These are phyloP conservation scores for Melopsittacus undulatus DNA, from an alignment of 2,797 vertebrate genomes.

Conservation along the genomic window DNA sequence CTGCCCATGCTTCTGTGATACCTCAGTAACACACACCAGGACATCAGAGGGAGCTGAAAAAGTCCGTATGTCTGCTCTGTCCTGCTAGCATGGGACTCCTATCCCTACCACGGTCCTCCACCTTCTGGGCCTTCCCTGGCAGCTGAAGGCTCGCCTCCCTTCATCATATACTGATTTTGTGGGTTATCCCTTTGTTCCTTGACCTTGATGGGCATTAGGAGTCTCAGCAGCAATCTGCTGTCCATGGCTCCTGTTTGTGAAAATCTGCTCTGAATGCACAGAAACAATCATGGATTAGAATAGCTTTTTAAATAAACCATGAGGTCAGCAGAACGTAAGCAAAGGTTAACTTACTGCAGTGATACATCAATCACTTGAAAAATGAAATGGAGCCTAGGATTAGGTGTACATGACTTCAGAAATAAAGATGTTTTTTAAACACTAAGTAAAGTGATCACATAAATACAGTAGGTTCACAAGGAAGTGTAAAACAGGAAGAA, in stretches of 20 bases:
- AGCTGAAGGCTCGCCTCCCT: background rate
- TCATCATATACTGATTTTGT: background rate
- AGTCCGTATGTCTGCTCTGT: background rate
- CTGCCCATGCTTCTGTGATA: accelerated
- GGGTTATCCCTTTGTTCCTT: background rate
- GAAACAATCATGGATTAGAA: background rate
- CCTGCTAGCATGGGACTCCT: background rate
- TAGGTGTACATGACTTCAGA: background rate
- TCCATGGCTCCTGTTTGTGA: background rate
- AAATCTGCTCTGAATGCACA: background rate
- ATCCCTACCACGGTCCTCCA: no score
- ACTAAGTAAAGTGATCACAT: background rate
- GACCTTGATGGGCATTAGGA: background rate
- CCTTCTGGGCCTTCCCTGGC: background rate
- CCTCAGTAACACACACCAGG: background rate
- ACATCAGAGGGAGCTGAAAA: background rate
- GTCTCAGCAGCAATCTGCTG: background rate
- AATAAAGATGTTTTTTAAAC: background rate
- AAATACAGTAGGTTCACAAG: background rate
- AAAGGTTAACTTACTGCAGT: background rate
- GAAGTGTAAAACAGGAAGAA: background rate
- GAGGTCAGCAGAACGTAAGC: background rate
- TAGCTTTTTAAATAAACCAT: background rate
- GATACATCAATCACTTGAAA: background rate
- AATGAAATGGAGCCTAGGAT: background rate